phyloP scores from a whole-genome alignment of 2,113 vertebrate species.

The Ptilorrhoa leucosticta region DNA sequence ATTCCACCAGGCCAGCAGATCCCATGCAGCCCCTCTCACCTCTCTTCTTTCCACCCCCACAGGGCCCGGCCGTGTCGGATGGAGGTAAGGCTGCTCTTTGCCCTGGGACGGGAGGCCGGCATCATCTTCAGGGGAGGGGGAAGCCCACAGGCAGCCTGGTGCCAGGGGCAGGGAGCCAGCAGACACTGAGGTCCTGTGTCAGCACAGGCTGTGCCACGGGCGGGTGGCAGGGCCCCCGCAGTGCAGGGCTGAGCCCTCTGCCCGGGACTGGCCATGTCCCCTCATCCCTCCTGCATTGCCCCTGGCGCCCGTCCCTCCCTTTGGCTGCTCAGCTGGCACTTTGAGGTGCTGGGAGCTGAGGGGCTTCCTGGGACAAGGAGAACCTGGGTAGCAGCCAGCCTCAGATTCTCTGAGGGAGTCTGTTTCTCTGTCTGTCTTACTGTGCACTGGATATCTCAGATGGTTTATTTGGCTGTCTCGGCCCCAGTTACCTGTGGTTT shows the following conservation, averaged over 20 bases:
- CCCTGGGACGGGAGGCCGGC: neutral
- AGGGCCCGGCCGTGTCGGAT: slow-evolving; percentile 75
- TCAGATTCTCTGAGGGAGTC: neutral
- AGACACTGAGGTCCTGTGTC: neutral
- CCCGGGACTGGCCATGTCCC: neutral
- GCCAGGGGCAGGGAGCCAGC: neutral
- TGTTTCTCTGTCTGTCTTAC: neutral
- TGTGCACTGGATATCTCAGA: neutral
- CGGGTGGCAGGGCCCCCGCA: rapidly evolving
- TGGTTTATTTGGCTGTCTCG: rapidly evolving
- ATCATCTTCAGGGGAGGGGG: neutral
- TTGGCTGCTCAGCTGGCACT: neutral
- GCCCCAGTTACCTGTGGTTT: neutral
- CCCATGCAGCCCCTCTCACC: neutral
- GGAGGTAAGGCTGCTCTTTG: slow-evolving; percentile 69
- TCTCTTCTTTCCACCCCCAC: slow-evolving; percentile 27
- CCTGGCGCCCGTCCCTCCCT: neutral
- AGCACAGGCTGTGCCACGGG: neutral
- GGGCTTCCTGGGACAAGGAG: neutral
- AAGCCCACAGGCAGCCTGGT: neutral
- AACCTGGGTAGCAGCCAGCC: neutral
- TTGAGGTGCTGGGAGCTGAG: neutral
- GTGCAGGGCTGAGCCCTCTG: neutral
- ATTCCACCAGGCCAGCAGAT: neutral
- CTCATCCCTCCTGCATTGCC: rapidly evolving